Conservation (phyloP, 2,888 invertebrate species). For the Sesamia inferens region DNA sequence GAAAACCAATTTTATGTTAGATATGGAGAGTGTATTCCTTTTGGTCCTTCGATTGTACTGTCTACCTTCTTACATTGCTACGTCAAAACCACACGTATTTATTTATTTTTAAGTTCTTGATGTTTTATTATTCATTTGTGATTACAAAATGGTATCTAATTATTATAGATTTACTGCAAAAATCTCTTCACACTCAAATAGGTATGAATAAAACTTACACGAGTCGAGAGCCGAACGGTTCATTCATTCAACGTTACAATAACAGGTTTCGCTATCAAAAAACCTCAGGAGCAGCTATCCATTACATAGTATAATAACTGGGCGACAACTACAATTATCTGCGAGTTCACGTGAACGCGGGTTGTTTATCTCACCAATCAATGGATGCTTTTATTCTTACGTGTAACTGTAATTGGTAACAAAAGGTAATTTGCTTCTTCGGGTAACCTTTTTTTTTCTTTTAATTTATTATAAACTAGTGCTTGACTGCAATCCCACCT, state of each 20-base stretch:
- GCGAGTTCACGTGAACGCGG: constrained; percentile 40
- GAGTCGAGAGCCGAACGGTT: constrained; percentile 37
- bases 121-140: neutral
- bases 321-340: constrained; percentile 44
- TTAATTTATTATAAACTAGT: too few relatives aligned
- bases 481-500: too few relatives aligned
- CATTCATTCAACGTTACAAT: constrained; percentile 48
- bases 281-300: constrained; percentile 32
- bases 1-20: neutral
- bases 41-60: neutral
- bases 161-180: neutral
- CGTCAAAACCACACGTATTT: neutral
- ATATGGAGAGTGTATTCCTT: neutral
- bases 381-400: constrained; percentile 60
- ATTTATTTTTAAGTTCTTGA: too few relatives aligned
- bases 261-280: constrained; percentile 55
- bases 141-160: neutral
- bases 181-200: neutral
- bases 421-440: constrained; percentile 24
- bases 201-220: neutral
- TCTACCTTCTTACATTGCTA: neutral
- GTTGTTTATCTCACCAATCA: constrained; percentile 52
- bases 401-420: constrained; percentile 39
- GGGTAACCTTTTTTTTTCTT: too few relatives aligned
- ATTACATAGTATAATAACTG: constrained; percentile 47